A percentile compares a stretch with the other conserved stretches of the same genome.
Conservation (phyloP, 2,888 invertebrate species). For the Rhingia campestris region DNA sequence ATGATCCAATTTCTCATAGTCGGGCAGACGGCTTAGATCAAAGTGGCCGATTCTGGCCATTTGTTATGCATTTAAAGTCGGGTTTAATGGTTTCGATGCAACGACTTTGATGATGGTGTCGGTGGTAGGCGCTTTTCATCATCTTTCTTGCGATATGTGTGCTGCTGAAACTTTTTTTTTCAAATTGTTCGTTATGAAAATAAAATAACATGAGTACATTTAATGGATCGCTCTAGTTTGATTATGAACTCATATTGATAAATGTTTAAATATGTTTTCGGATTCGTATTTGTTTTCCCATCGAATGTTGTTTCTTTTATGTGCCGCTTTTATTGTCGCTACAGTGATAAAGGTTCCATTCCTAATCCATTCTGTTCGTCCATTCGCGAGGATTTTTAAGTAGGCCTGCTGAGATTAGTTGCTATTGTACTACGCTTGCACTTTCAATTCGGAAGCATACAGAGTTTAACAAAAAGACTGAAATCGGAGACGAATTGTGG, state of each 20-base stretch:
- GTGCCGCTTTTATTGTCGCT: conserved; percentile 41
- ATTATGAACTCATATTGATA: conserved; percentile 71
- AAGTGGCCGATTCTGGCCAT: conserved; percentile 70
- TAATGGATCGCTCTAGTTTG: conserved; percentile 73
- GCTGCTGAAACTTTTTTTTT: conserved; percentile 23
- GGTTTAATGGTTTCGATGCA: conserved; percentile 73
- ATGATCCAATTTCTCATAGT: conserved; percentile 73
- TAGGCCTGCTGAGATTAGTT: too few species aligned
- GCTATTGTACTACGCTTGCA: too few species aligned
- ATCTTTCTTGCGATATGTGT: conserved; percentile 35
- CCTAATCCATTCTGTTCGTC: too few species aligned
- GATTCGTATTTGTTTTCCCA: conserved; percentile 22
- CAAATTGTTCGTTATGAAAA: background rate
- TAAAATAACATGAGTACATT: conserved; percentile 27
- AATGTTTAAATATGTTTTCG: conserved; percentile 70
- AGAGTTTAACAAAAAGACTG: too few species aligned
- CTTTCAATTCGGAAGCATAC: too few species aligned
- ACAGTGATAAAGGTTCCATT: too few species aligned
- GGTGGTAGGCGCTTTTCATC: conserved; percentile 70
- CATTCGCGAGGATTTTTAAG: too few species aligned
- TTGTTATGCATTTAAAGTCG: conserved; percentile 74
- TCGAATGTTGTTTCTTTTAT: conserved; percentile 46
- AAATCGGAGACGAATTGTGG: too few species aligned
- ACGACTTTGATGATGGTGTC: conserved; percentile 72
- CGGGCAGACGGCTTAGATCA: conserved; percentile 60